phyloP scores from a whole-genome alignment of 64 coral and sea anemone species.

The Porites australiensis region DNA sequence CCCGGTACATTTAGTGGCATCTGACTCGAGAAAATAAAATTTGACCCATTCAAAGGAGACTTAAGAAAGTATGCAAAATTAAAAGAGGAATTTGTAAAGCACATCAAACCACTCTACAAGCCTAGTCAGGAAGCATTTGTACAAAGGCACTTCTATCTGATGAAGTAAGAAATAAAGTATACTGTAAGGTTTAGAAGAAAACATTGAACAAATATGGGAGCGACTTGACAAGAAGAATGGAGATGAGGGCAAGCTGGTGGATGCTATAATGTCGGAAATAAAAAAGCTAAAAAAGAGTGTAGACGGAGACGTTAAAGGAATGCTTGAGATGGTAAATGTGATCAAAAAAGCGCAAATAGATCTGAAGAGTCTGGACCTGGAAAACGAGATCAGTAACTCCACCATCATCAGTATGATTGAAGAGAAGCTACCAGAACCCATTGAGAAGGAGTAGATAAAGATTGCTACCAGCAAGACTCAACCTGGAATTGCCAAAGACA shows the following conservation, averaged over 20 bases:
- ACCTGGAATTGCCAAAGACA: background rate
- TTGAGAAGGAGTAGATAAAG: background rate
- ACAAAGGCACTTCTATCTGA: background rate
- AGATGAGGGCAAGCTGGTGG: background rate
- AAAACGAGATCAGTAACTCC: background rate
- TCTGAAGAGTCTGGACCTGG: background rate
- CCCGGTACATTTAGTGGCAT: too few species aligned
- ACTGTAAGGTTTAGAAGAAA: background rate
- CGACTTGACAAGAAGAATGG: background rate
- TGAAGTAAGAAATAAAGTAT: background rate
- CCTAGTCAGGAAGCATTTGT: conserved; percentile 6
- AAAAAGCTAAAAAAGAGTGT: background rate
- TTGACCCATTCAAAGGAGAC: too few species aligned
- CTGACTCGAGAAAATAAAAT: too few species aligned
- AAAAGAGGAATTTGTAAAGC: background rate
- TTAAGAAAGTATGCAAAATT: too few species aligned
- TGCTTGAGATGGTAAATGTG: conserved; percentile 1
- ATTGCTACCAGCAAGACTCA: background rate
- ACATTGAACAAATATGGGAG: background rate
- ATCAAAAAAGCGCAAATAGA: background rate
- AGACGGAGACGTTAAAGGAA: background rate
- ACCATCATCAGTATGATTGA: background rate
- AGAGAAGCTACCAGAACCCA: background rate
- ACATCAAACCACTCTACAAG: background rate
- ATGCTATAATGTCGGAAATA: background rate